Conservation (phyloP, 1,140 invertebrate genomes). For the Penaeus japonicus region DNA sequence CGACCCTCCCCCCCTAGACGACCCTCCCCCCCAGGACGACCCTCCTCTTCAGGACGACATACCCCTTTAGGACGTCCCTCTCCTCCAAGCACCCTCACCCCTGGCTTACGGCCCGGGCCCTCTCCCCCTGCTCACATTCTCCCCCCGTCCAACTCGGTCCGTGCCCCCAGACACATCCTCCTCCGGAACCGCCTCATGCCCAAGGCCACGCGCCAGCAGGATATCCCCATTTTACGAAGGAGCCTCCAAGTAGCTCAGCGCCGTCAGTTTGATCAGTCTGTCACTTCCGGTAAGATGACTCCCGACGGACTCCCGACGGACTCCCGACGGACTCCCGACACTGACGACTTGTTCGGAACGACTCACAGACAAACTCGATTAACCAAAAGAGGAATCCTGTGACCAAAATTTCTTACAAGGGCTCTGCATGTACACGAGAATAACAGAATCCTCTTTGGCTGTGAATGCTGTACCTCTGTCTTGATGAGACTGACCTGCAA, state of each 20-base stretch:
- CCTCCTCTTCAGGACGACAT: neutral
- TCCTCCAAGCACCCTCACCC: neutral
- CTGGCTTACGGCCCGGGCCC: conserved; percentile 26
- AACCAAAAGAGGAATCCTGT: neutral
- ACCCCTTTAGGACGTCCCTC: neutral
- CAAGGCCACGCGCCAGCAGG: conserved; percentile 33
- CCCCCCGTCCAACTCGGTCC: conserved; percentile 22
- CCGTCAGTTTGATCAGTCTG: neutral
- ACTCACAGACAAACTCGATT: neutral
- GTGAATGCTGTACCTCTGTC: too few species aligned
- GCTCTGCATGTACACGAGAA: too few species aligned
- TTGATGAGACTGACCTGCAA: too few species aligned
- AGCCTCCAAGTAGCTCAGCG: conserved; percentile 3
- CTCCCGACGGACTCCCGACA: neutral
- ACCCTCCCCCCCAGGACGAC: neutral
- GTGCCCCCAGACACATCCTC: conserved; percentile 44
- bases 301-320: neutral
- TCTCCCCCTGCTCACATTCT: conserved; percentile 45
- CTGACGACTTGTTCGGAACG: neutral
- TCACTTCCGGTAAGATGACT: conserved; percentile 26
- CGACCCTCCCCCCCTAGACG: neutral
- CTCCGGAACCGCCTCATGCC: conserved; percentile 27
- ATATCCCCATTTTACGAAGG: conserved; percentile 32
- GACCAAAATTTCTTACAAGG: too few species aligned
- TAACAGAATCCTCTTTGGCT: too few species aligned